Evolutionary conservation across 2,797 vertebrate genomes (phyloP), one percentile per base, ranked within the genome.

Genomic region (Urophycis tenuis): DNA sequence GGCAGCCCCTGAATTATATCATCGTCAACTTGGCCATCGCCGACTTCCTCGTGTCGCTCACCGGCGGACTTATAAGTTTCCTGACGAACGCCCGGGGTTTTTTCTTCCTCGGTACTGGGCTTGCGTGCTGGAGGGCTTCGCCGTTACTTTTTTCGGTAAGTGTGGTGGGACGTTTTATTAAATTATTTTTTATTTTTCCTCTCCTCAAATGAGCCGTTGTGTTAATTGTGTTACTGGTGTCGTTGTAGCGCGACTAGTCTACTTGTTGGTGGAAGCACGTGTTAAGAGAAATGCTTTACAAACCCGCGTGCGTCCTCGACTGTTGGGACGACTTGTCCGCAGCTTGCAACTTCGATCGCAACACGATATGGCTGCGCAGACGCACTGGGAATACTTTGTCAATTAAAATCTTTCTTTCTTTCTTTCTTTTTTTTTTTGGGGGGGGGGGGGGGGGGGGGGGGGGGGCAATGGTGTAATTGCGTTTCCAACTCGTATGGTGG

Each of bases 131-230:
- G 96, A 97, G 88, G 96, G 96, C 74, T 97, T 97, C 81, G 95
- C 94, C 0, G 96, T 97, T n/a, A 96, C 95, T 22, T 97, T 92
- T 89, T 96, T 97, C 84, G 96, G 96, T 97, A 93, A 94, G 96
- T 90, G 74, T 19, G 11, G 29, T 22, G 1, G 1, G 15, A n/a
- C n/a, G 22, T 17, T 49, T 36, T 73, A 2, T 41, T 5, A 14
- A 41, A 14, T 3, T 15, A 41, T 41, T 41, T 41, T 41, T n/a
- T n/a, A n/a, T n/a, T n/a, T n/a, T n/a, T n/a, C n/a, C n/a, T n/a
- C n/a, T 53, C 15, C 69, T 3, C 19, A 25, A 32, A 32, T 1
- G 1, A 4, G 14, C 12, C 12, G 33, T 25, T 49, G 32, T 36
- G 9, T 15, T 35, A 2, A 22, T 41, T 73, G 22, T 0, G 30